Evolutionary conservation across 2,113 vertebrate genomes (phyloP).

Genomic region (Cephalopterus ornatus): DNA sequence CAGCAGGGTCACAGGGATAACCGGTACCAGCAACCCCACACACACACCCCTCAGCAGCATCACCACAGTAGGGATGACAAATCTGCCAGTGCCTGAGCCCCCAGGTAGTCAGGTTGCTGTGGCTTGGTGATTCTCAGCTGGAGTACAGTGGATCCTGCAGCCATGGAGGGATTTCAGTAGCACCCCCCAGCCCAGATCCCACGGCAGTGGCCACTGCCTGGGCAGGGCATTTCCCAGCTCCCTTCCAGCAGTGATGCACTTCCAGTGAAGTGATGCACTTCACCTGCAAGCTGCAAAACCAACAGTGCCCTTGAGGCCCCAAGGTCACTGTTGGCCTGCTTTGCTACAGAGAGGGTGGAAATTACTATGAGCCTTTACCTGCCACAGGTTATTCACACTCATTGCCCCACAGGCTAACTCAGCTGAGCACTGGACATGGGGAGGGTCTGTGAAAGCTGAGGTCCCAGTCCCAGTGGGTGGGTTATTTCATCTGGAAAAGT

Average conservation of each 20-base stretch:
- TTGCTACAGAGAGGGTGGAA: not conserved
- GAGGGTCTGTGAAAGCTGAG: not conserved
- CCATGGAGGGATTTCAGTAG: not conserved
- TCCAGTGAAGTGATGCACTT: not conserved
- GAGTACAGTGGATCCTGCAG: not conserved
- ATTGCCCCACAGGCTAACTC: rapidly evolving
- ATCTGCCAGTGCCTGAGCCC: not conserved
- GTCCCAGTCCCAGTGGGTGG: not conserved
- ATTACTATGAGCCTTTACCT: not conserved
- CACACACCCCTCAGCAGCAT: not conserved
- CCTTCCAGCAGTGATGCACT: not conserved
- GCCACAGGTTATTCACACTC: rapidly evolving
- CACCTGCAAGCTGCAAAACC: not conserved
- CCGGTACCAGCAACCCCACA: not conserved
- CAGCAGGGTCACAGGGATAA: not conserved
- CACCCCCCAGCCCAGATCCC: not conserved
- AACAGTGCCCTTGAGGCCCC: not conserved
- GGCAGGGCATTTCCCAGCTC: not conserved
- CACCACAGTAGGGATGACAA: rapidly evolving
- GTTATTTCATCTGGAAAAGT: not conserved
- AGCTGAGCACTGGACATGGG: not conserved
- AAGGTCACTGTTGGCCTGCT: not conserved
- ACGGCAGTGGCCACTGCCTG: rapidly evolving
- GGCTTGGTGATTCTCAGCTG: not conserved
- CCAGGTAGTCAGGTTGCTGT: not conserved